Conservation (phyloP, 2,113 vertebrate species). For the Casuarius casuarius region DNA sequence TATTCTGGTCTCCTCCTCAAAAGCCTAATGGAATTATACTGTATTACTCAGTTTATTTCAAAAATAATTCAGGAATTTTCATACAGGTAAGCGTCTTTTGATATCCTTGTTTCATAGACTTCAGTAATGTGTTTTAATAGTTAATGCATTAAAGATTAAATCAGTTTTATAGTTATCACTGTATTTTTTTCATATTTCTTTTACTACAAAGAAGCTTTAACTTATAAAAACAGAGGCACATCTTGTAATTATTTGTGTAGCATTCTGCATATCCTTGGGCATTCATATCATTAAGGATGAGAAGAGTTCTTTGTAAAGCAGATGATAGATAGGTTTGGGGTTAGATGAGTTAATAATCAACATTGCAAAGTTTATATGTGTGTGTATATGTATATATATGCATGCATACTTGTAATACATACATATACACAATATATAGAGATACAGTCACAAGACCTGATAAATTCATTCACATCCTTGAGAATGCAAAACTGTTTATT, state of each 20-base stretch:
- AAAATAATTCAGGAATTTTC: constrained; percentile 75
- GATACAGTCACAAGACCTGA: neutral
- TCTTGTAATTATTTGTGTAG: neutral
- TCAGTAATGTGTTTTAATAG: neutral
- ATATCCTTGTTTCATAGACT: neutral
- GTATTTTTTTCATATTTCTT: neutral
- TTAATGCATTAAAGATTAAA: neutral
- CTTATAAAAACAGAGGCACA: neutral
- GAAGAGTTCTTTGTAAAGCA: neutral
- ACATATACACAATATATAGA: neutral
- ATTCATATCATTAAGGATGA: neutral
- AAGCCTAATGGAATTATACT: constrained; percentile 89
- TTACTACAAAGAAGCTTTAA: neutral
- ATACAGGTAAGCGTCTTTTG: constrained; percentile 82
- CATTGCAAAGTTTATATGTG: neutral
- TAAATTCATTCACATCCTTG: neutral
- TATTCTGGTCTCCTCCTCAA: constrained; percentile 87
- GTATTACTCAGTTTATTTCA: constrained; percentile 87
- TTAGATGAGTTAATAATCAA: neutral
- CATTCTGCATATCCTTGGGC: neutral
- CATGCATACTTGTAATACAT: neutral
- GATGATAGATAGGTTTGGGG: neutral
- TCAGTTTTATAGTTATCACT: neutral
- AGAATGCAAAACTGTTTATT: neutral
- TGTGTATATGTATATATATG: neutral